Percentiles rank a stretch among this genome's conserved stretches.
phyloP scores from a whole-genome alignment of 2,888 invertebrate genomes.

The Drosophila mettleri region DNA sequence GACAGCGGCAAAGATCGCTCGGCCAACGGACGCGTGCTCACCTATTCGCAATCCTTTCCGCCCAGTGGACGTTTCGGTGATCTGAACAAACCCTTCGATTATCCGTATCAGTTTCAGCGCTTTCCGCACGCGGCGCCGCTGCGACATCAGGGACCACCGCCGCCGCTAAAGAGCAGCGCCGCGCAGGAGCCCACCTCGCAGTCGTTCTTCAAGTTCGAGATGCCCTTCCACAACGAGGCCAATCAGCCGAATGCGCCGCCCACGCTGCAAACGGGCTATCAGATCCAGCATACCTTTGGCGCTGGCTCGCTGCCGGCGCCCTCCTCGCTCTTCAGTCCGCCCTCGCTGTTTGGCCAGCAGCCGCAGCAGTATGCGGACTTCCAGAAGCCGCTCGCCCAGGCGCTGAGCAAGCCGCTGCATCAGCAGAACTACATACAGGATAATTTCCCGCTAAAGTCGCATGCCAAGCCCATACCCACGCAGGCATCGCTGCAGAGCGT shows the following conservation, averaged over 20 bases:
- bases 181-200: constrained; percentile 83
- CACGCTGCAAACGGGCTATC: constrained; percentile 84
- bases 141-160: constrained; percentile 62
- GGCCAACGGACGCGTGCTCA: constrained; percentile 84
- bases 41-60: constrained; percentile 83
- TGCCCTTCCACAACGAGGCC: constrained; percentile 78
- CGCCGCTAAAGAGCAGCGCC: constrained; percentile 45
- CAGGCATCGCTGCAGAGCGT: constrained; percentile 76
- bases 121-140: constrained; percentile 67
- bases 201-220: constrained; percentile 85
- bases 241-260: constrained; percentile 62
- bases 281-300: constrained; percentile 83
- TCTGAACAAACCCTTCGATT: constrained; percentile 76
- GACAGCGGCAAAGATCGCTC: constrained; percentile 81
- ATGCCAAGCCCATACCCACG: constrained; percentile 75
- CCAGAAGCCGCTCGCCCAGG: constrained; percentile 74
- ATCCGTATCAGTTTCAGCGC: constrained; percentile 82
- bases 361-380: constrained; percentile 79
- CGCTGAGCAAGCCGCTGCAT: constrained; percentile 77
- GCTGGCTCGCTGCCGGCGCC: constrained; percentile 60
- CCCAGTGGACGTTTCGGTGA: constrained; percentile 81
- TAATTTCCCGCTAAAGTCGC: constrained; percentile 70
- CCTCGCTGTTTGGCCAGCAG: constrained; percentile 78
- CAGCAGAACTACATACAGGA: constrained; percentile 82
- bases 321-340: constrained; percentile 81